Base-by-base conservation (phyloP, 2,888 invertebrate genomes). In the Limnephilus rhombicus region DNA sequence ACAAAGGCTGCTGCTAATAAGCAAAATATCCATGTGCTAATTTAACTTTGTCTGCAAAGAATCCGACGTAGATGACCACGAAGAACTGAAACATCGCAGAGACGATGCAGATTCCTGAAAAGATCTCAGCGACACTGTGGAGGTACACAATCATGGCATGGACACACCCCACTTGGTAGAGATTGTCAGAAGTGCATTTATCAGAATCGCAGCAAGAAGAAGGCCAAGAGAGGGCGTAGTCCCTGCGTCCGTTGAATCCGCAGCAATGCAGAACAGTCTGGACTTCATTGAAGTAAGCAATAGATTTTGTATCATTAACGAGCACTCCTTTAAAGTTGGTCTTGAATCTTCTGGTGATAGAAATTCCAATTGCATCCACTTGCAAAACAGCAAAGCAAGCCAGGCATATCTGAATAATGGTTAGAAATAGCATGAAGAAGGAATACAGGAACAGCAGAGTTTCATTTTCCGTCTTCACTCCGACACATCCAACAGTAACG, bases 351-450 rank as follows among this genome's bases (percentile, higher is more conserved):
- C 49, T 91, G 12, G 34, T 80, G 34, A 88, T 41, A n/a, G 13
- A 13, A 2, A 24, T n/a, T 9, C 83, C 89, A 31, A 89, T 29
- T 18, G 82, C n/a, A 37, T 91, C 91, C 37, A 89, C 91, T 53
- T 91, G 91, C n/a, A 91, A 41, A 7, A 91, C 91, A 31, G 91
- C 83, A 68, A 91, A 91, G 49, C 91, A 91, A 15, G 91, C 91
- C 15, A 91, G 37, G 9, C 83, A 53, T 18, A 91, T 53, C 68
- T 91, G 91, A 15, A 91, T 29, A 37, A 91, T 49, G 31, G 89
- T 82, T 18, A 91, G 85, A 41, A 91, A 89, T 31, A 91, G 85
- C 37, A 91, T 45, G 29, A 88, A 82, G 29, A 91, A 89, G 24
- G 91, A 91, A 34, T 91, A 91, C 49, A 88, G 68, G 41, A 91